Conservation (phyloP, 2,797 vertebrate species). For the Pogoniulus pusillus region DNA sequence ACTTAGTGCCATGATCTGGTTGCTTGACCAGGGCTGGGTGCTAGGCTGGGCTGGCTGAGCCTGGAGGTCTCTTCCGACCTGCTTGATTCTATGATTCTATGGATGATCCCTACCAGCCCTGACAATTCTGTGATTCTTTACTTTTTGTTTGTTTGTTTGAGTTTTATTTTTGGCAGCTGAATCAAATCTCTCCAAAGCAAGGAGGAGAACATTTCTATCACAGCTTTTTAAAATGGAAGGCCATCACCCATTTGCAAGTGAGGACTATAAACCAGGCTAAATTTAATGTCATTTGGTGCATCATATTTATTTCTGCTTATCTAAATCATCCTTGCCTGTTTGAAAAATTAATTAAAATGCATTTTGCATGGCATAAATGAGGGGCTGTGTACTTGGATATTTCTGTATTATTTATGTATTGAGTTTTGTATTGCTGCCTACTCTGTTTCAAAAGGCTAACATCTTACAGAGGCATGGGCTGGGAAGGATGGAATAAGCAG, state of each 20-base stretch:
- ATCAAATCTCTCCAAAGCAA: not conserved
- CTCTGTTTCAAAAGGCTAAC: conserved; percentile 26
- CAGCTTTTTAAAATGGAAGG: conserved; percentile 8
- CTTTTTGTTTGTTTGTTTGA: no score
- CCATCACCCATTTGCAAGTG: not conserved
- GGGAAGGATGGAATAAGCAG: conserved; percentile 36
- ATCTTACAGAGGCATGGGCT: conserved; percentile 14
- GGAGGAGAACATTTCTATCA: not conserved
- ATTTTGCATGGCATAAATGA: conserved; percentile 39
- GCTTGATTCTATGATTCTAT: no score
- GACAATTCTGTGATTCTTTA: no score
- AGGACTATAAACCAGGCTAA: not conserved
- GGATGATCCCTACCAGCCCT: no score
- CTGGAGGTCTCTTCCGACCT: no score
- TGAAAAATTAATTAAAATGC: conserved; percentile 54
- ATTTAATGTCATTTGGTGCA: not conserved
- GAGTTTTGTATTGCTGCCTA: conserved; percentile 54
- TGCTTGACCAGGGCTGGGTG: no score
- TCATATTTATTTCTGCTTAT: conserved; percentile 29
- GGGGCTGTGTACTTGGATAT: conserved; percentile 10
- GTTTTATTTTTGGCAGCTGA: not conserved
- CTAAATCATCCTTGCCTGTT: conserved; percentile 15
- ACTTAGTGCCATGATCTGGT: no score
- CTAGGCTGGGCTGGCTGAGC: no score
- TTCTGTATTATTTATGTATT: conserved; percentile 62